A percentile compares a stretch with the other conserved stretches of the same genome.
Conservation (phyloP, 2,113 vertebrate species). For the Hepsetus odoe region DNA sequence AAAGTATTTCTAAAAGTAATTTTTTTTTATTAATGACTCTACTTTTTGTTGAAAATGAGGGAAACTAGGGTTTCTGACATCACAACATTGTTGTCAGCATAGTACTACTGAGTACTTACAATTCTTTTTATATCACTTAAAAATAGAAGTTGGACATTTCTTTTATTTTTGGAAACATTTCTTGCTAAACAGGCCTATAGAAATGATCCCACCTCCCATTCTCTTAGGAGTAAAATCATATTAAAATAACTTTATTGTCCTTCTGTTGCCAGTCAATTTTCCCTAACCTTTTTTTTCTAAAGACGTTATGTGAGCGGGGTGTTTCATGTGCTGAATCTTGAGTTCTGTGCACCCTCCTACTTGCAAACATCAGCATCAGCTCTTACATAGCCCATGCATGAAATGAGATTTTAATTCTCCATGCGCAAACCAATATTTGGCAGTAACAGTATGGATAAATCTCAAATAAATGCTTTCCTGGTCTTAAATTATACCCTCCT, state of each 20-base stretch:
- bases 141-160: too few relatives aligned
- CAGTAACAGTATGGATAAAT: constrained; percentile 3
- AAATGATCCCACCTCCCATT: too few relatives aligned
- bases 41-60: not conserved
- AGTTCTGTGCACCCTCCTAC: not conserved
- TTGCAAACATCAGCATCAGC: constrained; percentile 1
- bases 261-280: not conserved
- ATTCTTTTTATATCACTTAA: too few relatives aligned
- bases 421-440: constrained; percentile 4
- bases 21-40: not conserved
- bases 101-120: not conserved
- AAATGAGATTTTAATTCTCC: constrained; percentile 15
- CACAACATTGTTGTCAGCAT: not conserved
- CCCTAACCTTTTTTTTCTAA: not conserved
- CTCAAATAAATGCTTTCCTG: not conserved
- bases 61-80: not conserved
- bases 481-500: constrained; percentile 25
- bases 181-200: too few relatives aligned
- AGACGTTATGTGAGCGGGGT: not conserved
- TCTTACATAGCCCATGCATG: not conserved
- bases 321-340: not conserved
- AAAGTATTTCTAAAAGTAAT: not conserved
- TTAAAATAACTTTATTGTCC: too few relatives aligned
- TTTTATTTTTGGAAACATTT: too few relatives aligned
- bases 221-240: too few relatives aligned